A percentile compares a stretch with the other conserved stretches of the same genome.
phyloP scores from a whole-genome alignment of 1,140 invertebrate genomes.

The Paraescarpia echinospica region DNA sequence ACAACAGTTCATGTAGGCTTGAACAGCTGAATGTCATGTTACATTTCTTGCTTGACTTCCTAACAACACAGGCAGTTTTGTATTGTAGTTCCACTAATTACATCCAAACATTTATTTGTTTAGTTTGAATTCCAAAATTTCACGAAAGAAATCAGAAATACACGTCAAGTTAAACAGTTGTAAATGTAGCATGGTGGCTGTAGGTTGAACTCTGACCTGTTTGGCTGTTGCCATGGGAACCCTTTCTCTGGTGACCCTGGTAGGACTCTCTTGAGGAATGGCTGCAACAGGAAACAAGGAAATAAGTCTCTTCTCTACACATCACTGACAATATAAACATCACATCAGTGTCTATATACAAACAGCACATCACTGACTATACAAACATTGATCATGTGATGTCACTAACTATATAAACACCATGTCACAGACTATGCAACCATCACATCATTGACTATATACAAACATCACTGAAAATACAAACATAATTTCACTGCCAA shows the following conservation, averaged over 20 bases:
- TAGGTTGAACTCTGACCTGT: neutral
- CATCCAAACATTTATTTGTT: neutral
- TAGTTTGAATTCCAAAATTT: neutral
- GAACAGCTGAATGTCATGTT: too few relatives aligned
- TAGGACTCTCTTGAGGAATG: slow-evolving; percentile 30
- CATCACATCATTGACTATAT: neutral
- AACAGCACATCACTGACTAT: neutral
- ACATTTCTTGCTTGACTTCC: too few relatives aligned
- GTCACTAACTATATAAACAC: neutral
- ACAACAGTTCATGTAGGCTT: too few relatives aligned
- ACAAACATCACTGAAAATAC: neutral
- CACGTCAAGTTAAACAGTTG: neutral
- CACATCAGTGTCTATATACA: neutral
- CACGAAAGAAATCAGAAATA: neutral
- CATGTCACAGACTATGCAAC: neutral
- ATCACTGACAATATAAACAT: neutral
- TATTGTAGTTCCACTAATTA: neutral
- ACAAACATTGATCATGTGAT: neutral
- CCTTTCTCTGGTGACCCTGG: slow-evolving; percentile 34
- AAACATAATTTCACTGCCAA: neutral
- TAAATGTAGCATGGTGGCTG: neutral
- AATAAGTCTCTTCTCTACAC: neutral
- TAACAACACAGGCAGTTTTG: too few relatives aligned
- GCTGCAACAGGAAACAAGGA: neutral
- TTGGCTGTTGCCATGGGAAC: slow-evolving; percentile 17